These are phyloP conservation scores for Sebastes taczanowskii DNA, from an alignment of 2,797 vertebrate species.

Conservation along the genomic window DNA sequence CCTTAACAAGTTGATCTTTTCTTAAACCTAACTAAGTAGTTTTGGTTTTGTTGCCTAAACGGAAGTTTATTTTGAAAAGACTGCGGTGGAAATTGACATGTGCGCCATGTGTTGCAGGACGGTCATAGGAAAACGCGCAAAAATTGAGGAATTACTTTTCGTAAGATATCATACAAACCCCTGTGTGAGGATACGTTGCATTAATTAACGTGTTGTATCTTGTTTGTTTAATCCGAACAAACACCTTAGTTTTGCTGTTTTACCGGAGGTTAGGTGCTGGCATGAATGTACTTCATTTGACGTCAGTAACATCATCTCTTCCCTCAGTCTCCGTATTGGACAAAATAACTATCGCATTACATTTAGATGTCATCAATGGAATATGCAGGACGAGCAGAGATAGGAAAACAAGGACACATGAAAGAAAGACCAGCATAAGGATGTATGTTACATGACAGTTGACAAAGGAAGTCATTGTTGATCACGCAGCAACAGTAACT, in stretches of 20 bases:
- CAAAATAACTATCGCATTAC: neutral
- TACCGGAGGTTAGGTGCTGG: neutral
- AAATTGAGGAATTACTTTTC: too few relatives aligned
- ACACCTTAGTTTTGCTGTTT: neutral
- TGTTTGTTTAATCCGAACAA: neutral
- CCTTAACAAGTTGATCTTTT: fast-evolving
- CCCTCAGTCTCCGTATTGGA: neutral
- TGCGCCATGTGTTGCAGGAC: too few relatives aligned
- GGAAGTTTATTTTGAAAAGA: too few relatives aligned
- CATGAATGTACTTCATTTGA: neutral
- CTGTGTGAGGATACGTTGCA: too few relatives aligned
- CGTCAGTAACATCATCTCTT: neutral
- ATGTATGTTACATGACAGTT: neutral
- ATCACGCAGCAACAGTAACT: neutral
- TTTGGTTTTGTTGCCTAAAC: too few relatives aligned
- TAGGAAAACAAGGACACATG: too few relatives aligned
- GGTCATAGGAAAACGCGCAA: too few relatives aligned
- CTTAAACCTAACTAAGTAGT: too few relatives aligned
- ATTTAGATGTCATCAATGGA: neutral
- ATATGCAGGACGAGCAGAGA: neutral
- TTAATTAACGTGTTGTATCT: neutral
- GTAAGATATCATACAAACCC: too few relatives aligned
- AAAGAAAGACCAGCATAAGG: neutral
- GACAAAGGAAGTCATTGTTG: neutral
- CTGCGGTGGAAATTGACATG: fast-evolving